A percentile compares a stretch with the other conserved stretches of the same genome.
phyloP scores from a whole-genome alignment of 2,113 vertebrate genomes.

The Seriola rivoliana region DNA sequence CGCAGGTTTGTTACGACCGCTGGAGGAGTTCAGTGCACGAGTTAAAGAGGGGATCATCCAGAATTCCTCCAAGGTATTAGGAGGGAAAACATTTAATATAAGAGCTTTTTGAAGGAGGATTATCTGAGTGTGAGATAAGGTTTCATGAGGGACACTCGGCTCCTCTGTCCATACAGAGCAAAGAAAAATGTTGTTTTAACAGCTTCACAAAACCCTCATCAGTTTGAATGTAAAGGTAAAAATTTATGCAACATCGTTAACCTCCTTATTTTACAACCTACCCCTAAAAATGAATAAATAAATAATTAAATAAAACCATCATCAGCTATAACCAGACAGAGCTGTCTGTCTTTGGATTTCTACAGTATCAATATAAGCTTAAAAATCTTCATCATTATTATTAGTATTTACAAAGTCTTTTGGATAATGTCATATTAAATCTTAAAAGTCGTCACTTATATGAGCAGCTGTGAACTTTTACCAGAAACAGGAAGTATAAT shows the following conservation, averaged over 20 bases:
- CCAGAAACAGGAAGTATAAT: background rate
- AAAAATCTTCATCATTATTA: no score
- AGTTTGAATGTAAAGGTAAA: no score
- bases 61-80: background rate
- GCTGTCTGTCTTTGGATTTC: no score
- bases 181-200: no score
- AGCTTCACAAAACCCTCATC: background rate
- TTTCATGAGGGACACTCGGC: background rate
- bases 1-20: background rate
- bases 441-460: background rate
- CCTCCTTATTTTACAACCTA: no score
- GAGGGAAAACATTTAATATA: background rate
- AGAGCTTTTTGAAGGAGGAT: background rate
- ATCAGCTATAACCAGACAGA: no score
- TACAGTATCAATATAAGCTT: no score
- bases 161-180: background rate
- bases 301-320: no score
- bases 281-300: no score
- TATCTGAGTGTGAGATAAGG: background rate
- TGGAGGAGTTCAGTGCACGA: background rate
- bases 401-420: no score
- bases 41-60: slow-evolving; percentile 3
- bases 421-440: no score
- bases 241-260: no score
- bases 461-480: background rate